Base-by-base conservation (phyloP, 1,140 invertebrate genomes). In the Polyergus mexicanus region DNA sequence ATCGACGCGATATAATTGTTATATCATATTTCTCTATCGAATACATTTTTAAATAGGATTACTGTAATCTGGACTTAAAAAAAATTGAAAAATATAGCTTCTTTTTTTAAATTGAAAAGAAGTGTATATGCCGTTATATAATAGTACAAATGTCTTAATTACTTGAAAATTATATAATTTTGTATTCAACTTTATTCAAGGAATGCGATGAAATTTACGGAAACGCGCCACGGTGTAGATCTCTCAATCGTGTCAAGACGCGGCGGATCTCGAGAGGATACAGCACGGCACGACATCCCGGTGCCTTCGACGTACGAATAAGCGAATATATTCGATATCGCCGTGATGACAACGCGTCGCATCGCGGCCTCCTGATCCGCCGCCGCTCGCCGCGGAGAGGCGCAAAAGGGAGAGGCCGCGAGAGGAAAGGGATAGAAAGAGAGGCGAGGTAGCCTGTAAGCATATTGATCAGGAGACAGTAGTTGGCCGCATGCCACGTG, bases 381-480 rank as follows among this genome's bases (percentile, higher is more conserved):
- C 28, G 25, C 63, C 58, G 41, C 63, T 66, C 54, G 54, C 75
- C 74, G 41, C 22, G 72, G 65, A 72, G 87, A 71, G 65, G 56
- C 78, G 74, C 65, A 74, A 77, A 65, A 88, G 41, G 41, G 69
- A 89, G 86, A 87, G 72, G 60, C 25, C 44, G 65, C 32, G 58
- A 65, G 56, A 86, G 75, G 72, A 77, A 84, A 78, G 87, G 83
- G 81, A 87, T 84, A 83, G 88, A 90, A 74, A 88, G 91, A 88
- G 88, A 92, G 81, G 87, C 76, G 71, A 90, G 88, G 84, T 91
- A 93, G 94, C 93, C 47, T 93, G 94, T 94, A 94, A 94, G 94
- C 94, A 95, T 95, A 95, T 95, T 95, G 94, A 95, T 95, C 94
- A 95, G 94, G 91, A 94, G 94, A 94, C 93, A 91, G 94, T 95